Conservation (phyloP, 1,140 invertebrate genomes). For the Drosophila lowei region DNA sequence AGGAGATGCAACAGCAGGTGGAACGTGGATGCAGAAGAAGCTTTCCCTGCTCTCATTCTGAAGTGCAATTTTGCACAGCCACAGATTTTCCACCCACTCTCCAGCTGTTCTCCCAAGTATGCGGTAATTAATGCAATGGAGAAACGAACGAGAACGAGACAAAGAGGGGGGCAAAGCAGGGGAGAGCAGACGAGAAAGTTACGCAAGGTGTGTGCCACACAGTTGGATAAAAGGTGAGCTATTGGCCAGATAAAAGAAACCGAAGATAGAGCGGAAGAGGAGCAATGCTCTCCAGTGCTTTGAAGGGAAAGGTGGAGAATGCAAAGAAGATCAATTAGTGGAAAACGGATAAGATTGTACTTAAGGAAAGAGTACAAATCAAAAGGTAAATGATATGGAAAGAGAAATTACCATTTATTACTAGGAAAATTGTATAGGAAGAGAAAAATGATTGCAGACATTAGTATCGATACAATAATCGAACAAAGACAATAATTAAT, state of each 20-base stretch:
- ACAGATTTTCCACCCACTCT: constrained; percentile 55
- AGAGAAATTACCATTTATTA: too few relatives aligned
- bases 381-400: too few relatives aligned
- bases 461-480: too few relatives aligned
- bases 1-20: constrained; percentile 7
- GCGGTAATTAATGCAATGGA: constrained; percentile 75
- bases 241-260: constrained; percentile 29
- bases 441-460: too few relatives aligned
- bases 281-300: background rate
- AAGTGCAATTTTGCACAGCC: constrained; percentile 77
- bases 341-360: too few relatives aligned
- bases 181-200: constrained; percentile 21
- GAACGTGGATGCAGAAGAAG: background rate
- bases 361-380: too few relatives aligned
- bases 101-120: constrained; percentile 53
- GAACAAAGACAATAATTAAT: too few relatives aligned
- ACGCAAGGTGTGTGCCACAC: constrained; percentile 7
- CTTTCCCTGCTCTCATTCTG: constrained; percentile 49
- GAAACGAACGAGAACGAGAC: background rate
- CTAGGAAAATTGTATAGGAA: too few relatives aligned
- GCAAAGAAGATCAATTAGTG: too few relatives aligned
- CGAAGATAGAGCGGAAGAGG: background rate
- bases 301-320: too few relatives aligned
- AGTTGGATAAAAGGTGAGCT: constrained; percentile 2
- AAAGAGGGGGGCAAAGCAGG: constrained; percentile 9